Percentiles rank a stretch among this genome's conserved stretches.
Evolutionary conservation across 2,113 vertebrate species (phyloP).

Genomic region (Anolis sagrei): DNA sequence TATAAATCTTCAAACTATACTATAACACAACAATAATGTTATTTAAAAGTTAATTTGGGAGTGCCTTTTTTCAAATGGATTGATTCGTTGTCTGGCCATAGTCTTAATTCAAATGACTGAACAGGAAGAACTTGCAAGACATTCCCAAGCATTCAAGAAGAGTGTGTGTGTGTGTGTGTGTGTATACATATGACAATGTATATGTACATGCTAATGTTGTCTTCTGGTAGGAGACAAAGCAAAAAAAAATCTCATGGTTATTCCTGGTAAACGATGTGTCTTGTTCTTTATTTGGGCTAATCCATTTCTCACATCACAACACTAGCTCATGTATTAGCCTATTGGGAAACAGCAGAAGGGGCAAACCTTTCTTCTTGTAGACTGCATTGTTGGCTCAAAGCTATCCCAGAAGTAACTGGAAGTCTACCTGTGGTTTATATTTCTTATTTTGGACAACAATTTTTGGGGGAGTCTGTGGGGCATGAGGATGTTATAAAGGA

Average conservation of each 20-base stretch:
- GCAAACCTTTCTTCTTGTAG: too few species aligned
- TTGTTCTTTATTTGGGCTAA: background rate
- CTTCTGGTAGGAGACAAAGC: background rate
- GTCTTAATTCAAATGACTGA: background rate
- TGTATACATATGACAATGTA: background rate
- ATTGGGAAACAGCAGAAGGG: background rate
- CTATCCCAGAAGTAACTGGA: too few species aligned
- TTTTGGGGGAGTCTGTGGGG: too few species aligned
- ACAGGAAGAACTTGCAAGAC: background rate
- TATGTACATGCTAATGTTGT: too few species aligned
- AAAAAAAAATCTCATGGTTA: too few species aligned
- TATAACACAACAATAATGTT: slow-evolving; percentile 50
- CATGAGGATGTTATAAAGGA: too few species aligned
- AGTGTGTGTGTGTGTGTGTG: background rate
- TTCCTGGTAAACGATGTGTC: background rate
- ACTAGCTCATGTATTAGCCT: too few species aligned
- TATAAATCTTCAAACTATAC: slow-evolving; percentile 44
- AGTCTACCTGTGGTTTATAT: too few species aligned
- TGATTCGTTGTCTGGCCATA: slow-evolving; percentile 24
- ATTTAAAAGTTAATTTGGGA: slow-evolving; percentile 28
- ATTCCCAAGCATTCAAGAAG: background rate
- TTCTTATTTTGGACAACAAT: too few species aligned
- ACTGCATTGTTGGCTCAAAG: too few species aligned
- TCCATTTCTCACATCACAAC: background rate
- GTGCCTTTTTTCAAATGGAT: slow-evolving; percentile 41